These are phyloP conservation scores for Columbina picui DNA, from an alignment of 2,113 vertebrate genomes.

Conservation along the genomic window DNA sequence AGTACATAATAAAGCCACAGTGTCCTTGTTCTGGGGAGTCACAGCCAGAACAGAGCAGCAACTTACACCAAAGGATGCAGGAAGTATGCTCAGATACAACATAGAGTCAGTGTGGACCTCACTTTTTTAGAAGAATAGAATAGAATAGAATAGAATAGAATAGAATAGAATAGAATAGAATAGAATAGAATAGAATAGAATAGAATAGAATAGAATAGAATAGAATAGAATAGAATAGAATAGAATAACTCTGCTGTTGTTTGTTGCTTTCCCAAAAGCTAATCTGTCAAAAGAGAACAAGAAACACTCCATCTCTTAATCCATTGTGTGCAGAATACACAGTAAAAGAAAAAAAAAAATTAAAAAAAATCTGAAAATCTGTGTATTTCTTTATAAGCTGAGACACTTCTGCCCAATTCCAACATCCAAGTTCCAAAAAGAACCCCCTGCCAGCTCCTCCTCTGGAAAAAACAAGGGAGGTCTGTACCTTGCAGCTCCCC, in stretches of 20 bases:
- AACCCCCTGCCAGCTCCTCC: neutral
- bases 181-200: too few species aligned
- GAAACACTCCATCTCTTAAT: neutral
- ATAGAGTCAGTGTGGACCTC: rapidly evolving
- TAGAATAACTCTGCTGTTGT: neutral
- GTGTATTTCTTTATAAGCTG: rapidly evolving
- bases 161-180: too few species aligned
- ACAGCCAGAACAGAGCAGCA: neutral
- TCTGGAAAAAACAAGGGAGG: rapidly evolving
- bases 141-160: neutral
- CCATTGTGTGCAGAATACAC: neutral
- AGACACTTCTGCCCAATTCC: neutral
- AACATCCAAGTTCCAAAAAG: neutral
- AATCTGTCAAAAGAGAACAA: neutral
- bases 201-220: too few species aligned
- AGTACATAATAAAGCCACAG: rapidly evolving
- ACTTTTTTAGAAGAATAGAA: neutral
- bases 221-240: neutral
- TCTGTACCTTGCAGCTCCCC: neutral
- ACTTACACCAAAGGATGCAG: neutral
- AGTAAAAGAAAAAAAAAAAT: neutral
- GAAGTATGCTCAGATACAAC: neutral
- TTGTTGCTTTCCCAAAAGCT: neutral
- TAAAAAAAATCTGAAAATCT: neutral
- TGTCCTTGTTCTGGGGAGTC: neutral